Base-by-base conservation (phyloP, 1,140 invertebrate genomes). In the Propsilocerus akamusi region DNA sequence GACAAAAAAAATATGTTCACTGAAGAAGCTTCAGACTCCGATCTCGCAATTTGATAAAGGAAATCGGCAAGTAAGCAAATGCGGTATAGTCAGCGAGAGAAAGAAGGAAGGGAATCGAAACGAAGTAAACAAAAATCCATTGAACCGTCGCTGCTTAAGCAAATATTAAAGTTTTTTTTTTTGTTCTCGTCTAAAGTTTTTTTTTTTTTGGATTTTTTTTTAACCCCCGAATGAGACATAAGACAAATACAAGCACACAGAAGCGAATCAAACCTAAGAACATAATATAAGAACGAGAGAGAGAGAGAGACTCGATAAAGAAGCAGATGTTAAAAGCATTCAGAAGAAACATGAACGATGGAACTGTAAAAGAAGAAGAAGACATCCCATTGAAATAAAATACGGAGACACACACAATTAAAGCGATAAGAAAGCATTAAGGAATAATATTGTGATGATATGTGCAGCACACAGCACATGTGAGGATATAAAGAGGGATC, bases 71-170 rank as follows among this genome's bases (percentile, higher is more conserved):
- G 22, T 8, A 37, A 37, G n/a, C n/a, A n/a, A n/a, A n/a, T n/a
- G n/a, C n/a, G n/a, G n/a, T n/a, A n/a, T n/a, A n/a, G n/a, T n/a
- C n/a, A 37, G 20, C 3, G 2, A 37, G 14, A n/a, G 14, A 34
- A 37, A 37, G 11, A 41, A n/a, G 14, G 5, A 41, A 10, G 22
- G 22, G 4, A 37, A 14, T 20, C 17, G 22, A 14, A 20, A 41
- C 17, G 34, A 41, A 41, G 34, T 41, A 41, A 41, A 41, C 34
- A 41, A 41, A 41, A 17, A 41, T 41, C 34, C 34, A 41, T 41
- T 41, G 34, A 41, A 41, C 34, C 34, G 34, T 41, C 34, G 34
- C n/a, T 41, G 14, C 34, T 17, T 41, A 20, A 41, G 34, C 34
- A 41, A 41, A 41, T 41, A 41, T 41, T 41, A 41, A 41, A 12